These are phyloP conservation scores for Theocolax elegans DNA, from an alignment of 1,140 invertebrate species.

Conservation along the genomic window DNA sequence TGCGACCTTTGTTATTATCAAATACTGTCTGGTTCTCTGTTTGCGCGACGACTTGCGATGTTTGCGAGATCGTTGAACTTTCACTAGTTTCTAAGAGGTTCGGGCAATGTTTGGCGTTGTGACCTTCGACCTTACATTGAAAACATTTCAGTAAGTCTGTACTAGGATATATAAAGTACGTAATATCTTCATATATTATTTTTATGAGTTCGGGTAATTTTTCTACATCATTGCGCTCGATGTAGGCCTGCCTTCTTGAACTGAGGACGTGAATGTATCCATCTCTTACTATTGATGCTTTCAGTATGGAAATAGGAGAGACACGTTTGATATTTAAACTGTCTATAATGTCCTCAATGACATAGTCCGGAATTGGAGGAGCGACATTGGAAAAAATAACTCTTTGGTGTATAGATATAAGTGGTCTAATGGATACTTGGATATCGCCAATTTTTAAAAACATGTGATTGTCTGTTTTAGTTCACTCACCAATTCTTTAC, in stretches of 20 bases:
- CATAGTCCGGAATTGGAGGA: neutral
- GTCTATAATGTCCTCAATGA: too few species aligned
- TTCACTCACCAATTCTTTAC: neutral
- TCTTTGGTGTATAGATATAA: neutral
- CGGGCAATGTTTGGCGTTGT: neutral
- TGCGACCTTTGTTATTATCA: too few species aligned
- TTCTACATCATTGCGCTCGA: neutral
- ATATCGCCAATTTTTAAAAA: neutral
- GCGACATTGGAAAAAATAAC: slow-evolving; percentile 5
- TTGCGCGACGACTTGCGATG: too few species aligned
- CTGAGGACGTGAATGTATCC: neutral
- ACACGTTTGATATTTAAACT: too few species aligned
- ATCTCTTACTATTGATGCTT: too few species aligned
- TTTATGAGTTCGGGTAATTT: neutral
- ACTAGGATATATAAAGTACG: neutral
- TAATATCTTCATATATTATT: neutral
- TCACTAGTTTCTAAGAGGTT: too few species aligned
- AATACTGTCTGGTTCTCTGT: too few species aligned
- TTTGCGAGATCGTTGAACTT: too few species aligned
- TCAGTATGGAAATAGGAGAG: too few species aligned
- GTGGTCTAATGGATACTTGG: neutral
- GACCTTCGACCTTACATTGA: neutral
- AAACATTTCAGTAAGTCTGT: neutral
- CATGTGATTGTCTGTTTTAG: neutral
- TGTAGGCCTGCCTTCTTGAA: neutral